Evolutionary conservation across 2,113 vertebrate genomes (phyloP).

Genomic region (Alethe diademata): DNA sequence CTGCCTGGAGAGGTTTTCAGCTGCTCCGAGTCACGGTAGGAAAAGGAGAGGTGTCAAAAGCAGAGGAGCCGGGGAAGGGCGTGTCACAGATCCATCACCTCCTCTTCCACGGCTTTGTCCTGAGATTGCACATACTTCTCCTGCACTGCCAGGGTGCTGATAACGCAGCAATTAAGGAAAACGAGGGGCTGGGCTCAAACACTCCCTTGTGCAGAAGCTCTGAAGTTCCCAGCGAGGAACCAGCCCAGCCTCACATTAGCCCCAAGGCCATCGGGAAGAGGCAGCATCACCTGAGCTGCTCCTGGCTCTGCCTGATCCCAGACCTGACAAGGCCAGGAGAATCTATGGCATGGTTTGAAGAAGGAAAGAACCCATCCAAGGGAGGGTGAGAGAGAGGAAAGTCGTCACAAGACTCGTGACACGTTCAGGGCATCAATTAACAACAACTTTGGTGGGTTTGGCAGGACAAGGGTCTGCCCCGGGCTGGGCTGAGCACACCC

Average conservation of each 20-base stretch:
- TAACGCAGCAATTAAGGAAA: conserved; percentile 73
- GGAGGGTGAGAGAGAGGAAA: neutral
- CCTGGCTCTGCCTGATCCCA: neutral
- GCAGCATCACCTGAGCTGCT: neutral
- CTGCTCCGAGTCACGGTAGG: neutral
- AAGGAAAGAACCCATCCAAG: neutral
- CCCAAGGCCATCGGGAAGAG: neutral
- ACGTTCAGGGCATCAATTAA: neutral
- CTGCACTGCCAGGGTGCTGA: conserved; percentile 88
- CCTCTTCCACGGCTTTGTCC: conserved; percentile 83
- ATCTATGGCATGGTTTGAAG: neutral
- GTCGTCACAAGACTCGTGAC: neutral
- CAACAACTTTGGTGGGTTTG: neutral
- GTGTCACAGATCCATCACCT: conserved; percentile 78
- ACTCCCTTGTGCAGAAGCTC: conserved; percentile 12
- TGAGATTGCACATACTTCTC: conserved; percentile 85
- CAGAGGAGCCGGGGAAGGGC: neutral
- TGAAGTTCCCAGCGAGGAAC: neutral
- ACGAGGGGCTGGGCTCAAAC: conserved; percentile 38
- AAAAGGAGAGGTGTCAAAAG: neutral
- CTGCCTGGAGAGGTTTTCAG: neutral
- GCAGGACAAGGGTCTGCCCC: neutral
- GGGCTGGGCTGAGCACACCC: neutral
- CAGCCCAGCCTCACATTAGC: conserved; percentile 9
- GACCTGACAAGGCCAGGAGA: neutral